phyloP scores from a whole-genome alignment of 2,888 invertebrate species.

The Plutella xylostella region DNA sequence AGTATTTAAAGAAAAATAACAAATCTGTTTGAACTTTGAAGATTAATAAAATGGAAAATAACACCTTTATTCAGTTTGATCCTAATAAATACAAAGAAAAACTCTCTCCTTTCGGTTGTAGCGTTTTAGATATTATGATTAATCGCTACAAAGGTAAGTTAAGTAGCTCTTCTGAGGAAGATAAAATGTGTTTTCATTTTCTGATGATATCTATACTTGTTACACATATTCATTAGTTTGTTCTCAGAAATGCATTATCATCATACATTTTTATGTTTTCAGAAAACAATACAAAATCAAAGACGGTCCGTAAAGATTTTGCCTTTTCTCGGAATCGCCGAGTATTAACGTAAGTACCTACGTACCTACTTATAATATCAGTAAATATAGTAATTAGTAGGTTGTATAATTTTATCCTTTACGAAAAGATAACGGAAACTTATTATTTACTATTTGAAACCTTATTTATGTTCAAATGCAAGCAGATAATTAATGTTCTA shows the following conservation, averaged over 20 bases:
- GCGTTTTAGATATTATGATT: conserved; percentile 34
- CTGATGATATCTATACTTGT: not conserved
- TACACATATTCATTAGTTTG: not conserved
- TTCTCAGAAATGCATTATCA: not conserved
- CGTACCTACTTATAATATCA: too few relatives aligned
- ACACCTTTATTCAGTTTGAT: conserved; percentile 14
- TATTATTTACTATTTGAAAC: too few relatives aligned
- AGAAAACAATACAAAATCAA: too few relatives aligned
- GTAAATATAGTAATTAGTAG: too few relatives aligned
- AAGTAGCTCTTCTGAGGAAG: not conserved
- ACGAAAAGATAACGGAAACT: too few relatives aligned
- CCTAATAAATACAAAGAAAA: conserved; percentile 26
- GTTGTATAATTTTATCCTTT: too few relatives aligned
- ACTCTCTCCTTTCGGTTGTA: conserved; percentile 42
- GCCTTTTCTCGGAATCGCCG: too few relatives aligned
- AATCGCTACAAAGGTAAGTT: conserved; percentile 24
- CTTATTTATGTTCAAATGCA: too few relatives aligned
- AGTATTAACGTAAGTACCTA: too few relatives aligned
- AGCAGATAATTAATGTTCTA: too few relatives aligned
- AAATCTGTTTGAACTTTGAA: not conserved
- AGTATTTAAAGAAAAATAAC: not conserved
- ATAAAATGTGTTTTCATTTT: not conserved
- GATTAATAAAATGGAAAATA: not conserved
- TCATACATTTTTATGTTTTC: not conserved
- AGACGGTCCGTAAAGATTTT: too few relatives aligned